Evolutionary conservation across 1,140 invertebrate genomes (phyloP), one percentile per base, ranked within the genome.

Genomic region (Macrobrachium nipponense): DNA sequence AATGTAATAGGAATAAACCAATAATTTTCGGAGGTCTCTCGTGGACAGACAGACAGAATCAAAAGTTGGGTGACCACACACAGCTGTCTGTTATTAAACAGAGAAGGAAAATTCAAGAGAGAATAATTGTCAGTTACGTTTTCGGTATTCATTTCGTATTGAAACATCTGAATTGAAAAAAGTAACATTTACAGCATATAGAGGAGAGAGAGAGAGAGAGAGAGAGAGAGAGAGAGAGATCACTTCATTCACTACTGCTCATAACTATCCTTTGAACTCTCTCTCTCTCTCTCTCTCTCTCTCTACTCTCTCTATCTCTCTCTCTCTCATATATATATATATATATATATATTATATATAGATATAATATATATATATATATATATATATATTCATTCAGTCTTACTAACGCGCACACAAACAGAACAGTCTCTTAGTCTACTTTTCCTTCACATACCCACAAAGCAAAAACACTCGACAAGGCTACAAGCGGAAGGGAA

Each of bases 171-270:
- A 70, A 70, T 23, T 2, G 11, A 5, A 11, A 70, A 70, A 36
- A 15, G n/a, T 20, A n/a, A 23, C 11, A 70, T 36, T 36, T 15
- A 15, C 17, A 15, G 2, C 2, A 20, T 2, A 20, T 2, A 20
- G 27, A 73, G 70, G 27, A 73, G 27, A 27, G 18, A 73, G 18
- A 20, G 27, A 36, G 70, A 73, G 70, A 36, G 70, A 73, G 70
- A 73, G 27, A 73, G 70, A 73, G 70, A 73, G 70, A 36, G 70
- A 73, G 27, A 36, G 27, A 73, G 27, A 36, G 70, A 36, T 18
- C 27, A 73, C 14, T n/a, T 3, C 15, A 3, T 17, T 18, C 14
- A 73, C 3, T 73, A 36, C 5, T n/a, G n/a, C n/a, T n/a, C 4
- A 36, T 36, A 4, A 36, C 27, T 36, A 36, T 36, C 4, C 27